Evolutionary conservation across 2,888 invertebrate genomes (phyloP).

Genomic region (Aelia acuminata): DNA sequence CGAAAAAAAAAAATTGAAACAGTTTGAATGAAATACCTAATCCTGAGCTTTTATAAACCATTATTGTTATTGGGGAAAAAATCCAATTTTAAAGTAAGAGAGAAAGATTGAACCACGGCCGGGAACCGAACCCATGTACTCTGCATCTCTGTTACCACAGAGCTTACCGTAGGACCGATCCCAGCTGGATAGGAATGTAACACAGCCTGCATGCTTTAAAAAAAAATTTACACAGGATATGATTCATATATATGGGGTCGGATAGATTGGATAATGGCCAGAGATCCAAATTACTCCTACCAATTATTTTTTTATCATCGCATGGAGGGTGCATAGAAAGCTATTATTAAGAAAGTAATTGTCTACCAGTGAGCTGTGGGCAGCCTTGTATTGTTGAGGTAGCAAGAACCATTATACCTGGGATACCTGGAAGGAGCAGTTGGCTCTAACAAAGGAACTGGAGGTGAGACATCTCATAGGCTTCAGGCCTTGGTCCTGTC

Average conservation of each 20-base stretch:
- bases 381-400: not conserved
- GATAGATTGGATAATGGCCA: not conserved
- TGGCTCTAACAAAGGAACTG: not conserved
- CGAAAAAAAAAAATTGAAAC: too few relatives aligned
- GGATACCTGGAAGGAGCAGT: not conserved
- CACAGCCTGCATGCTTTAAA: too few relatives aligned
- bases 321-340: not conserved
- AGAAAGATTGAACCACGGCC: too few relatives aligned
- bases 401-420: constrained; percentile 28
- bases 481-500: constrained; percentile 11
- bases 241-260: not conserved
- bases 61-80: too few relatives aligned
- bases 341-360: not conserved
- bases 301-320: not conserved
- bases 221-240: not conserved
- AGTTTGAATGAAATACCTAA: too few relatives aligned
- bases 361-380: not conserved
- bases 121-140: too few relatives aligned
- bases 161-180: too few relatives aligned
- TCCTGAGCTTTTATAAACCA: too few relatives aligned
- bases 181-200: too few relatives aligned
- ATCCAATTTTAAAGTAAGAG: too few relatives aligned
- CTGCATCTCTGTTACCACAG: too few relatives aligned
- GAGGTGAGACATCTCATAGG: constrained; percentile 37
- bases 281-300: not conserved